These are phyloP conservation scores for Drosophila atripex DNA, from an alignment of 2,888 invertebrate species.

Conservation along the genomic window DNA sequence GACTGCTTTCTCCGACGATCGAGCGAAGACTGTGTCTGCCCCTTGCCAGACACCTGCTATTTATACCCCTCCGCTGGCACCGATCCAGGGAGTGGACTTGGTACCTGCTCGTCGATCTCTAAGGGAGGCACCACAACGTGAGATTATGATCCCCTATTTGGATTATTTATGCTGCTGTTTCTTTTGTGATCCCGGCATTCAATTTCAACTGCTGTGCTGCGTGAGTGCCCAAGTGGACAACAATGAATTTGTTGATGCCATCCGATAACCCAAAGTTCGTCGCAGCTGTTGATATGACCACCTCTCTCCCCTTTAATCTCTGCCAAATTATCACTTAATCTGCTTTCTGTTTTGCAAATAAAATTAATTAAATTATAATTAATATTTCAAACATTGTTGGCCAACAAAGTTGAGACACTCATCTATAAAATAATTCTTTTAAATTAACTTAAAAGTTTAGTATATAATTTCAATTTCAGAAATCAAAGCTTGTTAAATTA, in stretches of 20 bases:
- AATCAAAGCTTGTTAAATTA: no score
- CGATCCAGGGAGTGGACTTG: conserved; percentile 20
- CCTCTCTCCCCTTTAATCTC: conserved; percentile 26
- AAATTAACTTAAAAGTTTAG: no score
- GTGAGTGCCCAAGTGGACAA: conserved; percentile 37
- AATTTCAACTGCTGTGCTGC: neutral
- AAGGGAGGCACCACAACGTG: conserved; percentile 2
- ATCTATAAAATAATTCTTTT: neutral
- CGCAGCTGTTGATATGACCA: conserved; percentile 2
- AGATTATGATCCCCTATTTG: conserved; percentile 15
- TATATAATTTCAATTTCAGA: no score
- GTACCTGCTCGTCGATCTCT: conserved; percentile 42
- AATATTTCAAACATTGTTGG: neutral
- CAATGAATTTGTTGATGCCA: conserved; percentile 43
- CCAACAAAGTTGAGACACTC: neutral
- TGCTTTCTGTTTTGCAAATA: neutral
- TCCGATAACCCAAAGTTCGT: conserved; percentile 43
- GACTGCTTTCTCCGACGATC: conserved; percentile 25
- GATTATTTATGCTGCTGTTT: conserved; percentile 9
- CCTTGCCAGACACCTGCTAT: conserved; percentile 34
- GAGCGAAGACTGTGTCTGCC: conserved; percentile 49
- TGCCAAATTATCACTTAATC: conserved; percentile 7
- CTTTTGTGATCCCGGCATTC: conserved; percentile 15
- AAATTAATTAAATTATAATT: conserved; percentile 4
- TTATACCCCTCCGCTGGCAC: conserved; percentile 53